Evolutionary conservation across 2,888 invertebrate species (phyloP).

Genomic region (Dichetophora obliterata): DNA sequence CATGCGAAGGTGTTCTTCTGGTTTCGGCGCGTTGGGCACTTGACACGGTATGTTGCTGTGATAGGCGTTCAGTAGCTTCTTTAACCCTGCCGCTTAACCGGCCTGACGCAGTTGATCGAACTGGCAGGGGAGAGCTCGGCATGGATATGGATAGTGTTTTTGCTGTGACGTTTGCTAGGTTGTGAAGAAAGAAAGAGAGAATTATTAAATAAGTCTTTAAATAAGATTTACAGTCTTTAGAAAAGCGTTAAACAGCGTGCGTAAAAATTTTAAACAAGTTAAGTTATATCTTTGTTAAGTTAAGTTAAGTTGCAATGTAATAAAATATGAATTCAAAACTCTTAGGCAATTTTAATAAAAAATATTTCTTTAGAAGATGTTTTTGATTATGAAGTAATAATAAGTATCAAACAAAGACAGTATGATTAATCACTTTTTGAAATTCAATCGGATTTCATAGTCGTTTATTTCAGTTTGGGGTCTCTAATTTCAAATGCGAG

Average conservation of each 20-base stretch:
- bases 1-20: neutral
- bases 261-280: neutral
- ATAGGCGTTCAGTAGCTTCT: constrained; percentile 69
- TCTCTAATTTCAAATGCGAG: no score
- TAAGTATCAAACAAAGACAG: no score
- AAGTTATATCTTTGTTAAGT: no score
- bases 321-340: no score
- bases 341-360: no score
- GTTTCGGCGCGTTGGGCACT: constrained; percentile 45
- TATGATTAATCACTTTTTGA: no score
- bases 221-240: no score
- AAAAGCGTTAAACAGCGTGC: neutral
- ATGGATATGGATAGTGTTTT: constrained; percentile 64
- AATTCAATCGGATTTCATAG: no score
- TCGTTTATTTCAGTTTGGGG: no score
- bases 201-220: neutral
- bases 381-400: no score
- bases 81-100: constrained; percentile 71
- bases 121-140: constrained; percentile 67
- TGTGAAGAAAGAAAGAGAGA: constrained; percentile 14
- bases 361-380: no score
- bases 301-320: no score
- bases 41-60: constrained; percentile 64
- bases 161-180: constrained; percentile 49
- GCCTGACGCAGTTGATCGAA: constrained; percentile 61